These are phyloP conservation scores for Agrenia bidenticulata DNA, from an alignment of 2,888 invertebrate genomes.

Conservation along the genomic window DNA sequence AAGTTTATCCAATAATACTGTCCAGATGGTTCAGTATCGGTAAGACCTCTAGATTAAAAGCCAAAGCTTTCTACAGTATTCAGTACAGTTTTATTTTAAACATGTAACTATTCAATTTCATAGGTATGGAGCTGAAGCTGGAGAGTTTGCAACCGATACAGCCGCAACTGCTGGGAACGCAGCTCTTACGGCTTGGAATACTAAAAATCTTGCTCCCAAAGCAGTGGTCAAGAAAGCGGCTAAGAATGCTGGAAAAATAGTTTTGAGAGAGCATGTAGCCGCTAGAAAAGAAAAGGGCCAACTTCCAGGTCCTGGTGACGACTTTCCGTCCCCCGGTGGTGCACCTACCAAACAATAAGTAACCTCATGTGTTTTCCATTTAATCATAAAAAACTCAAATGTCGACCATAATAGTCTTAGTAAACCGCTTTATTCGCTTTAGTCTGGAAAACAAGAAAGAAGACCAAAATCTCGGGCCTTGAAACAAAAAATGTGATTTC, in stretches of 20 bases:
- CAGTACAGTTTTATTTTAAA: not conserved
- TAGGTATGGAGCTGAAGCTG: slow-evolving; percentile 71
- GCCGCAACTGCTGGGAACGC: slow-evolving; percentile 71
- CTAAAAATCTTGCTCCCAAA: slow-evolving; percentile 67
- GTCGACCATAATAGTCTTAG: too few species aligned
- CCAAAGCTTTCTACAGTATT: not conserved
- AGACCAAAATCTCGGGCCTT: too few species aligned
- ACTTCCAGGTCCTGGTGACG: not conserved
- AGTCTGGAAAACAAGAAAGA: too few species aligned
- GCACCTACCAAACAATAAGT: not conserved
- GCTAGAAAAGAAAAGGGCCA: too few species aligned
- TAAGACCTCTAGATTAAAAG: slow-evolving; percentile 55
- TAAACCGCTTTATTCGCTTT: too few species aligned
- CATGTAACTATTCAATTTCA: slow-evolving; percentile 33
- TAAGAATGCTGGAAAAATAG: slow-evolving; percentile 65
- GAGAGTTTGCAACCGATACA: slow-evolving; percentile 66
- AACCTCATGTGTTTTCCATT: not conserved
- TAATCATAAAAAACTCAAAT: too few species aligned
- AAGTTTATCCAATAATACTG: slow-evolving; percentile 69
- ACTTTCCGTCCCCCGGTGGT: slow-evolving; percentile 20
- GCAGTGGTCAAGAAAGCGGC: slow-evolving; percentile 66
- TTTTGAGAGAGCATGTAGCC: slow-evolving; percentile 59
- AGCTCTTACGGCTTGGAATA: slow-evolving; percentile 66
- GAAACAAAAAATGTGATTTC: too few species aligned
- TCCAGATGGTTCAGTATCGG: slow-evolving; percentile 72